Conservation (phyloP, 1,140 invertebrate species). For the Plodia interpunctella region DNA sequence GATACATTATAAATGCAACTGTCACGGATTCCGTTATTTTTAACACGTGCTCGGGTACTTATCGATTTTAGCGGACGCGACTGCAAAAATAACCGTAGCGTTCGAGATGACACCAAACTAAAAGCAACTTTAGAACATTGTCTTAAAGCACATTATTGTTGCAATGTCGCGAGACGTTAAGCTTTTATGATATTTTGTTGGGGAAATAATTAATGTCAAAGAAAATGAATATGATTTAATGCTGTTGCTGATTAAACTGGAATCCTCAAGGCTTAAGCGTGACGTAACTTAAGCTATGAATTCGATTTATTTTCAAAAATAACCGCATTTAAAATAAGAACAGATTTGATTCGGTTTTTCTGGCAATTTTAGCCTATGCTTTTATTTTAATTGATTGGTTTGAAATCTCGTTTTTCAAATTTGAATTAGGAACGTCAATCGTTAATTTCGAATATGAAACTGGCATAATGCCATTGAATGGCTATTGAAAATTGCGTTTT, state of each 20-base stretch:
- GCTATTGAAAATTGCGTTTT: no score
- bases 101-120: constrained; percentile 19
- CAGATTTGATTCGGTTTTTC: background rate
- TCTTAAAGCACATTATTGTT: constrained; percentile 26
- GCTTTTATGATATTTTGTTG: constrained; percentile 27
- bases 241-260: constrained; percentile 9
- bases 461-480: no score
- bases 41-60: constrained; percentile 37
- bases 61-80: constrained; percentile 50
- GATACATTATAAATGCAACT: background rate
- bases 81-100: constrained; percentile 44
- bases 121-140: constrained; percentile 27
- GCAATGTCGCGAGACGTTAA: constrained; percentile 17
- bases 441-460: no score
- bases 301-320: background rate
- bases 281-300: background rate
- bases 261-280: background rate
- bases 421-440: no score
- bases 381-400: no score
- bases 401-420: background rate
- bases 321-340: background rate
- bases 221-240: constrained; percentile 21
- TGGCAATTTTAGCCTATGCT: background rate
- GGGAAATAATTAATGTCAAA: constrained; percentile 53
- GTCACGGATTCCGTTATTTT: constrained; percentile 22